Evolutionary conservation across 2,113 vertebrate genomes (phyloP).

Genomic region (Tragelaphus scriptus): DNA sequence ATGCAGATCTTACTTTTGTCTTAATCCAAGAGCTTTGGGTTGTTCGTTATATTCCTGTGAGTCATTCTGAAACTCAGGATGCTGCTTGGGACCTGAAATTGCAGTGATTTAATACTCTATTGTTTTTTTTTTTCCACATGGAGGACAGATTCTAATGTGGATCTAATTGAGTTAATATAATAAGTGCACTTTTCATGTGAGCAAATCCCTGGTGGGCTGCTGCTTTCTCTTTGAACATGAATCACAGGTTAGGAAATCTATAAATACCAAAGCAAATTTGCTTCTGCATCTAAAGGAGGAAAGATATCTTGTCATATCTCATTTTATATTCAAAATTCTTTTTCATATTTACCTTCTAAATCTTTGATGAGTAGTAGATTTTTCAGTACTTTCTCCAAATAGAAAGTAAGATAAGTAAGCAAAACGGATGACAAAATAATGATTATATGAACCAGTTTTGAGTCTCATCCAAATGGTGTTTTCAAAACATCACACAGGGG

Average conservation of each 20-base stretch:
- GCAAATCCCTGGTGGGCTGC: background rate
- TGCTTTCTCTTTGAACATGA: constrained; percentile 68
- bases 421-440: background rate
- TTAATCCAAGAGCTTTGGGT: constrained; percentile 10
- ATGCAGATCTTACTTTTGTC: background rate
- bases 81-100: background rate
- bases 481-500: background rate
- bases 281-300: background rate
- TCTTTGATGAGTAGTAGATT: background rate
- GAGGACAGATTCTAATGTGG: background rate
- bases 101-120: background rate
- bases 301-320: constrained; percentile 21
- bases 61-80: constrained; percentile 36
- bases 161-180: constrained; percentile 64
- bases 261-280: constrained; percentile 56
- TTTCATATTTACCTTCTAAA: constrained; percentile 38
- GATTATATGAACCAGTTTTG: background rate
- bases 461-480: background rate
- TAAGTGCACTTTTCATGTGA: constrained; percentile 58
- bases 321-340: constrained; percentile 40
- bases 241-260: constrained; percentile 62
- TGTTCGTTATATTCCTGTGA: constrained; percentile 39
- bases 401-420: background rate
- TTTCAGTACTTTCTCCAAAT: background rate
- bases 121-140: background rate